These are phyloP conservation scores for Gymnosoma rotundatum DNA, from an alignment of 2,888 invertebrate genomes.

Conservation along the genomic window DNA sequence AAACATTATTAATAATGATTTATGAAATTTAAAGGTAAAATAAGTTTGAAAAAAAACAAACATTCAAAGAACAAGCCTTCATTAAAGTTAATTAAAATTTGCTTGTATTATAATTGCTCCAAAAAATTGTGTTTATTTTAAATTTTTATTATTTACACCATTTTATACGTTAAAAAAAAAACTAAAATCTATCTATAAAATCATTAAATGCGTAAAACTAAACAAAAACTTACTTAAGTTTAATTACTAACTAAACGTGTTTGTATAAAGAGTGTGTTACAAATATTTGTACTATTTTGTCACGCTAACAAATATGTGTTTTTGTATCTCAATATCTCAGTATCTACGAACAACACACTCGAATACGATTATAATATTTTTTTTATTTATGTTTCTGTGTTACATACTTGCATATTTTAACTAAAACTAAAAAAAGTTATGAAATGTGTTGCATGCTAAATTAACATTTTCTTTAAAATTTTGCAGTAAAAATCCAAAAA, in stretches of 20 bases:
- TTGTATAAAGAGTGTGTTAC: constrained; percentile 46
- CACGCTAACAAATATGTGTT: constrained; percentile 39
- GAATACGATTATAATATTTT: neutral
- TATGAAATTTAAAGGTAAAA: no score
- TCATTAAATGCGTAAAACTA: constrained; percentile 32
- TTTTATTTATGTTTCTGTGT: constrained; percentile 20
- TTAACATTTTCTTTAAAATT: constrained; percentile 44
- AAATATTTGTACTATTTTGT: constrained; percentile 59
- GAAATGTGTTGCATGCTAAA: constrained; percentile 65
- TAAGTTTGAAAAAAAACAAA: no score
- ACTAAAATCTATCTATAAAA: constrained; percentile 36
- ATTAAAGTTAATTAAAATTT: neutral
- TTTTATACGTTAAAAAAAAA: constrained; percentile 28
- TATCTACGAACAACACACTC: constrained; percentile 14
- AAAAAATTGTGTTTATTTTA: constrained; percentile 39
- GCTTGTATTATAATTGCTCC: constrained; percentile 17
- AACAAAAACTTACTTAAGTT: constrained; percentile 4
- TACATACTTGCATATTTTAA: constrained; percentile 59
- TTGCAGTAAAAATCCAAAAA: neutral
- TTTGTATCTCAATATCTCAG: constrained; percentile 13
- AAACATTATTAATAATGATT: no score
- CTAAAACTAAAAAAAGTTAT: constrained; percentile 30
- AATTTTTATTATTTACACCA: constrained; percentile 35
- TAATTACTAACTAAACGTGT: neutral
- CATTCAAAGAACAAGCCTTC: neutral